Evolutionary conservation across 2,113 vertebrate genomes (phyloP).

Genomic region (Meles meles): DNA sequence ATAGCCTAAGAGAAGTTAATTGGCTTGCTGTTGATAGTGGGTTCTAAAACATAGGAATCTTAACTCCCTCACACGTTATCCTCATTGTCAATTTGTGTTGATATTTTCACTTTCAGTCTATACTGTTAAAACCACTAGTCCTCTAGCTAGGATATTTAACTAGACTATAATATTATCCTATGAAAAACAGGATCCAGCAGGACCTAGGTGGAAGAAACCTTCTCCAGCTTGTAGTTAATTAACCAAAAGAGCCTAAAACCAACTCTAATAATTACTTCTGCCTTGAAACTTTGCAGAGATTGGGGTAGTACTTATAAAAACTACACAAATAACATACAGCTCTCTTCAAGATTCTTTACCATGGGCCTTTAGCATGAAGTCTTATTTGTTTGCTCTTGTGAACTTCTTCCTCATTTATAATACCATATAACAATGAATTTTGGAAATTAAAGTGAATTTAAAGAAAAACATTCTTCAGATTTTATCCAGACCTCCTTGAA

Average conservation of each 20-base stretch:
- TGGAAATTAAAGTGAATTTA: not conserved
- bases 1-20: not conserved
- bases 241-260: not conserved
- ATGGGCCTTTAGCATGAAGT: not conserved
- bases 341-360: not conserved
- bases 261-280: not conserved
- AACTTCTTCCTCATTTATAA: not conserved
- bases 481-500: not conserved
- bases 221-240: not conserved
- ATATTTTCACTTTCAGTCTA: not conserved
- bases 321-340: not conserved
- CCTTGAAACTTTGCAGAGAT: not conserved
- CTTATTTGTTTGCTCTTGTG: not conserved
- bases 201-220: not conserved
- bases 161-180: not conserved
- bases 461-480: not conserved
- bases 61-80: not conserved
- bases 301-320: not conserved
- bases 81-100: not conserved
- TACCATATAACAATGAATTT: not conserved
- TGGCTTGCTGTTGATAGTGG: not conserved
- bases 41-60: not conserved
- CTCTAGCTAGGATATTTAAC: not conserved
- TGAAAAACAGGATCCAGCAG: not conserved
- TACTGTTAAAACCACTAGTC: not conserved